Evolutionary conservation across 2,113 vertebrate species (phyloP), one percentile per base, ranked within the genome.

Genomic region (Menura novaehollandiae): DNA sequence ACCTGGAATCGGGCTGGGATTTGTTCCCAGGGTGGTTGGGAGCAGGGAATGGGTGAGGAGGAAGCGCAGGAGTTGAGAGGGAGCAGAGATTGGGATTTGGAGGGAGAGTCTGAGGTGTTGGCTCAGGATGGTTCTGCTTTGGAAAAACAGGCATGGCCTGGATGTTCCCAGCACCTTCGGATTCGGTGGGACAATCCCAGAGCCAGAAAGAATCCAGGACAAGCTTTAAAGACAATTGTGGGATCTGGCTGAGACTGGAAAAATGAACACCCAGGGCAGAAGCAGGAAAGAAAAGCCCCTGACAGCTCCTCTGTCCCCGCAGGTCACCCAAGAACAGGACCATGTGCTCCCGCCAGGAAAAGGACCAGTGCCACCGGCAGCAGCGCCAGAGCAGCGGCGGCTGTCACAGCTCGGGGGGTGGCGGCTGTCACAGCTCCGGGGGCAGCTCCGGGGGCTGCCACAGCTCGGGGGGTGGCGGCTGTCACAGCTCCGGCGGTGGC

Each of bases 301-400:
- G 56, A 15, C 10, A 23, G 6, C 44, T 21, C 6, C 24, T 17
- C 3, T 78, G 33, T 92, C 22, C 27, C 37, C 27, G 0, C 94
- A 94, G 83, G 33, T 39, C 22, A 33, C 14, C 26, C 37, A 47
- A 3, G 55, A 24, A 6, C 28, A 20, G 13, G 0, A 9, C 49
- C 0, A 97, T 97, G 96, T 93, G 96, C n/a, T 96, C 95, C 22
- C 95, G 82, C 2, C 91, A 96, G 44, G 96, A 96, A 0, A 97
- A 60, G 86, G 94, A 96, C 41, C 74, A 91, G 7, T 76, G 83
- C 46, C 71, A 93, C 62, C 5, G 33, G 13, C 76, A 86, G 85
- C 46, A 81, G 51, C 71, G 19, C 52, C 85, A 92, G 27, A 68
- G 18, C 59, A 20, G 28, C 20, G 69, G 77, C 0, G 49, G 81